phyloP scores from a whole-genome alignment of 2,888 invertebrate species.

The Drosophila anomelani region DNA sequence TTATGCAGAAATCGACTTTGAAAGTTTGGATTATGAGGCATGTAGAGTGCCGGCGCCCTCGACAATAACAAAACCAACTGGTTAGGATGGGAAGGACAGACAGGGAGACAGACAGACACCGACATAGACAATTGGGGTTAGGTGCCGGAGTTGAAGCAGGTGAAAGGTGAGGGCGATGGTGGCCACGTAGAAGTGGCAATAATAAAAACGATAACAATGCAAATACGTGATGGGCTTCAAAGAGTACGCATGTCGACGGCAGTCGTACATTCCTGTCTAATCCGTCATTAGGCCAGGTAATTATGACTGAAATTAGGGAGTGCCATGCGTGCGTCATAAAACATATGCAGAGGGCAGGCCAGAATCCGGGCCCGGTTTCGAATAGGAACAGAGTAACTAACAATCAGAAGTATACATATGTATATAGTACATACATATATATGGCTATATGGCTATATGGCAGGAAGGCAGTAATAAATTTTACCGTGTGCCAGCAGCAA shows the following conservation, averaged over 20 bases:
- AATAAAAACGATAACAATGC: constrained; percentile 61
- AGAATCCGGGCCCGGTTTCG: not conserved
- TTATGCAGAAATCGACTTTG: constrained; percentile 50
- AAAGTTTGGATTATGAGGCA: constrained; percentile 49
- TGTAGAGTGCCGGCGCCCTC: constrained; percentile 27
- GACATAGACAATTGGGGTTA: constrained; percentile 26
- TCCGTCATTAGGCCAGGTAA: constrained; percentile 57
- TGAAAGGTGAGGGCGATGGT: constrained; percentile 8
- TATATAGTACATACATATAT: not conserved
- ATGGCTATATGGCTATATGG: not conserved
- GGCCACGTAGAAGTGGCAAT: constrained; percentile 57
- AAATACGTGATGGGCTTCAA: constrained; percentile 55
- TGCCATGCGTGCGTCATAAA: constrained; percentile 39
- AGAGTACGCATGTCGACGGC: constrained; percentile 15
- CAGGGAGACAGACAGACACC: constrained; percentile 1
- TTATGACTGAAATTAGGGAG: constrained; percentile 53
- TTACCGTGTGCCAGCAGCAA: constrained; percentile 41
- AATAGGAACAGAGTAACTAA: not conserved
- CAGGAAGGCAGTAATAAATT: constrained; percentile 32
- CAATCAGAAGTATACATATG: not conserved
- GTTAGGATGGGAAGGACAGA: too few species aligned
- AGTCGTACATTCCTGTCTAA: constrained; percentile 23
- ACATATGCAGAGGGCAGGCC: not conserved
- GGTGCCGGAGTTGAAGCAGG: not conserved
- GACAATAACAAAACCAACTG: constrained; percentile 12